Conservation (phyloP, 2,797 vertebrate genomes). For the Chaetophractus vellerosus region DNA sequence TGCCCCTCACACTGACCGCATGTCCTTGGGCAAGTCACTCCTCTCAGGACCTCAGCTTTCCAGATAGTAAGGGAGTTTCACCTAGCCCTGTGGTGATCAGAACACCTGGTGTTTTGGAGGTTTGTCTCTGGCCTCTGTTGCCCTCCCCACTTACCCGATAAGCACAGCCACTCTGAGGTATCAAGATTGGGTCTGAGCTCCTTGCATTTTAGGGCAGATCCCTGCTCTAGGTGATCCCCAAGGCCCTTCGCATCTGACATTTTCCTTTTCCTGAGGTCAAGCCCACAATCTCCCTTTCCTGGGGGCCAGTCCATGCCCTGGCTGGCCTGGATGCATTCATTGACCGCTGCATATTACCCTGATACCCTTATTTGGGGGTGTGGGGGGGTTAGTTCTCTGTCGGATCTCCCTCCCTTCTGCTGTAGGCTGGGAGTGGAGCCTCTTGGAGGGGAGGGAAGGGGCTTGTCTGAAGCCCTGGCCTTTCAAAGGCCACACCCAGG, state of each 20-base stretch:
- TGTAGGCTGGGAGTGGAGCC: neutral
- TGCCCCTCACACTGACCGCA: neutral
- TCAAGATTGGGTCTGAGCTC: neutral
- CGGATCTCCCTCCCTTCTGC: neutral
- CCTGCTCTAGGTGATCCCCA: neutral
- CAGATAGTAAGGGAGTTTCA: neutral
- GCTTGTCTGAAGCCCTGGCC: conserved; percentile 44
- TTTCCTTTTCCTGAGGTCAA: neutral
- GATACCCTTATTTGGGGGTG: neutral
- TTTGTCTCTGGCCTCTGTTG: neutral
- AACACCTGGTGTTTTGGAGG: conserved; percentile 12
- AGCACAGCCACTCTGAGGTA: neutral
- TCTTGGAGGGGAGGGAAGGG: neutral
- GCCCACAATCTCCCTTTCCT: neutral
- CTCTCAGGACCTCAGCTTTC: neutral
- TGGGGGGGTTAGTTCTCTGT: neutral
- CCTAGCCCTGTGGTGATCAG: neutral
- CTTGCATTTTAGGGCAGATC: neutral
- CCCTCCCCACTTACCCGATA: neutral
- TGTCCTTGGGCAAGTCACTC: conserved; percentile 29
- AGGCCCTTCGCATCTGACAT: neutral
- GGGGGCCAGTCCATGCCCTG: neutral
- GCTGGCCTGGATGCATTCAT: neutral
- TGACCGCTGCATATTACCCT: neutral
- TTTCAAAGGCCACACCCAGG: conserved; percentile 77